Base-by-base conservation (phyloP, 2,888 invertebrate species). In the Graphium colonna region DNA sequence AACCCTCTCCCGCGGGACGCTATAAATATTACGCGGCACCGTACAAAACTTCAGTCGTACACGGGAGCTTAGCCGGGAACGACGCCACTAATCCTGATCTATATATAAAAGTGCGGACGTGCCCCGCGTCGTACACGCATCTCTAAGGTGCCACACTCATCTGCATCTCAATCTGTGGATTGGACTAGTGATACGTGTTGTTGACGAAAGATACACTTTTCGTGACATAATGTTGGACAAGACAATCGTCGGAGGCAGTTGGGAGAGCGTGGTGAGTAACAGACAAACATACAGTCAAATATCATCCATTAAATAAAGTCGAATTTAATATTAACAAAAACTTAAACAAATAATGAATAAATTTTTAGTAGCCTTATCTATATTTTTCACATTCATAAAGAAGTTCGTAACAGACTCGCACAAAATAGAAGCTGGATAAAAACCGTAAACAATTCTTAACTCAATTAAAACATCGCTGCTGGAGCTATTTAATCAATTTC, bases 221-320 rank as follows among this genome's bases (percentile, higher is more conserved):
- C 67, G 68, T 59, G 49, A 13, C 63, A 78, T 70, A 39, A 89
- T 88, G 88, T 78, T 89, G 87, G 89, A 89, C 79, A 86, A 82
- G 69, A 75, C 78, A 46, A 73, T 82, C 58, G 58, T 88, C 60
- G 87, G 89, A 58, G 85, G 84, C 68, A 89, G 89, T 75, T 88
- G 86, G 89, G 89, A 89, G 69, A 89, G 88, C 67, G 86, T 89
- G 79, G 88, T 89, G 75, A 82, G 89, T 85, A 8, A 16, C 21
- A 42, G 8, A 15, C 21, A 42, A 8, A 15, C 15, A 12, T n/a
- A 12, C 8, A 26, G 2, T 26, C 12, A 1, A 18, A 18, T 10
- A 18, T 18, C 10, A 1, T n/a, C n/a, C n/a, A n/a, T n/a, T n/a
- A n/a, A n/a, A n/a, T n/a, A n/a, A n/a, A n/a, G n/a, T n/a, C n/a